phyloP scores from a whole-genome alignment of 2,888 invertebrate species.

The Cyclophora punctaria region DNA sequence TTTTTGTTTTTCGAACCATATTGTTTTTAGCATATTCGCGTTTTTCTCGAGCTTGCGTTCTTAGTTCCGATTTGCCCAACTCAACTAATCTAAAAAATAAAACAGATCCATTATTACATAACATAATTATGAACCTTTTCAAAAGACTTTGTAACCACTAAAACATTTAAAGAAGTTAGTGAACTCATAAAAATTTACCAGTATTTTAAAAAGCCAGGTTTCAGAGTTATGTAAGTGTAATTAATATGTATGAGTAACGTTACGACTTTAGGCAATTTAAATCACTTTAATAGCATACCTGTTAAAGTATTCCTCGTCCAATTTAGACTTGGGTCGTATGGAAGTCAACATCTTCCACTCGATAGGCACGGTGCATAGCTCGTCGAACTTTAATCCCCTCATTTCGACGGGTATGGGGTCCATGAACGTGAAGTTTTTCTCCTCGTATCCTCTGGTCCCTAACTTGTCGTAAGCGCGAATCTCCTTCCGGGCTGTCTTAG shows the following conservation, averaged over 20 bases:
- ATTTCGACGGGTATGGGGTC: slow-evolving; percentile 90
- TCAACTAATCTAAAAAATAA: slow-evolving; percentile 79
- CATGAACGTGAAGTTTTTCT: slow-evolving; percentile 70
- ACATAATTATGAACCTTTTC: no score
- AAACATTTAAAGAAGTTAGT: no score
- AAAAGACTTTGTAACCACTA: no score
- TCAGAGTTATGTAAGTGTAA: no score
- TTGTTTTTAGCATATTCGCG: slow-evolving; percentile 79
- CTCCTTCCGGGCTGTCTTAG: slow-evolving; percentile 84
- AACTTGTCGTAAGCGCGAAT: slow-evolving; percentile 77
- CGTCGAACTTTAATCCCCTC: slow-evolving; percentile 82
- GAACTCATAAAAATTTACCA: no score
- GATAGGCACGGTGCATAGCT: slow-evolving; percentile 88
- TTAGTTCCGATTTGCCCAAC: slow-evolving; percentile 84
- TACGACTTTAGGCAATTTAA: background rate
- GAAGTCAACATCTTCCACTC: slow-evolving; percentile 96
- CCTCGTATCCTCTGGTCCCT: slow-evolving; percentile 76
- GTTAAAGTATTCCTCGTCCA: slow-evolving; percentile 91
- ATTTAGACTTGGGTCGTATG: slow-evolving; percentile 86
- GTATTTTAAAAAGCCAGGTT: no score
- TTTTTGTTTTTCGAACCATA: slow-evolving; percentile 84
- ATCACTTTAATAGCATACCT: slow-evolving; percentile 54
- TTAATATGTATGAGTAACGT: no score
- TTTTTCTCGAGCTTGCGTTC: slow-evolving; percentile 82
- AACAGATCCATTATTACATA: no score